These are phyloP conservation scores for Cyclophora punctaria DNA, from an alignment of 2,888 invertebrate species.

Conservation along the genomic window DNA sequence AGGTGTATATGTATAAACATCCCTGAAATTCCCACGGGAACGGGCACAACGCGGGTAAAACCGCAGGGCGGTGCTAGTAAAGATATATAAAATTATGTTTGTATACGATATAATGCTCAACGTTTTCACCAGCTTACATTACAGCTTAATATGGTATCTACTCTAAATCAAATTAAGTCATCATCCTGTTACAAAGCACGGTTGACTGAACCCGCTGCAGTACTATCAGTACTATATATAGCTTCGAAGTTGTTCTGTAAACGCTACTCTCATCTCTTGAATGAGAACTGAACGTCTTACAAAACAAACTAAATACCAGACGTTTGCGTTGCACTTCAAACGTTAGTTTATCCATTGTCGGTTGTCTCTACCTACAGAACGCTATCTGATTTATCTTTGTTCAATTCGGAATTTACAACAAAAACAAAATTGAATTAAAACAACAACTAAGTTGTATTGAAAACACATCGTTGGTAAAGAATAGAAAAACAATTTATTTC, in stretches of 20 bases:
- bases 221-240: slow-evolving; percentile 1
- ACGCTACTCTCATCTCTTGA: slow-evolving; percentile 5
- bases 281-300: slow-evolving; percentile 20
- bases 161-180: background rate
- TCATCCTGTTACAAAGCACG: background rate
- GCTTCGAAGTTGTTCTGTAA: slow-evolving; percentile 8
- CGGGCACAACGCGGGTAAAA: too few species aligned
- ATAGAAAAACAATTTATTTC: too few species aligned
- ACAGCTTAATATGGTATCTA: too few species aligned
- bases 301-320: slow-evolving; percentile 32
- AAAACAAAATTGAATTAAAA: too few species aligned
- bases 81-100: too few species aligned
- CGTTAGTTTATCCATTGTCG: slow-evolving; percentile 26
- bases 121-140: too few species aligned
- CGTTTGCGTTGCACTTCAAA: slow-evolving; percentile 29
- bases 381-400: slow-evolving; percentile 7
- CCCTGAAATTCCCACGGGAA: too few species aligned
- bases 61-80: too few species aligned
- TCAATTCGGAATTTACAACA: background rate
- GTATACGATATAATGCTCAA: too few species aligned
- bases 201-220: background rate
- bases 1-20: too few species aligned
- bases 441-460: too few species aligned
- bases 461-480: too few species aligned
- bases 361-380: slow-evolving; percentile 8